Base-by-base conservation (phyloP, 2,888 invertebrate genomes). In the Pseudococcus longispinus region DNA sequence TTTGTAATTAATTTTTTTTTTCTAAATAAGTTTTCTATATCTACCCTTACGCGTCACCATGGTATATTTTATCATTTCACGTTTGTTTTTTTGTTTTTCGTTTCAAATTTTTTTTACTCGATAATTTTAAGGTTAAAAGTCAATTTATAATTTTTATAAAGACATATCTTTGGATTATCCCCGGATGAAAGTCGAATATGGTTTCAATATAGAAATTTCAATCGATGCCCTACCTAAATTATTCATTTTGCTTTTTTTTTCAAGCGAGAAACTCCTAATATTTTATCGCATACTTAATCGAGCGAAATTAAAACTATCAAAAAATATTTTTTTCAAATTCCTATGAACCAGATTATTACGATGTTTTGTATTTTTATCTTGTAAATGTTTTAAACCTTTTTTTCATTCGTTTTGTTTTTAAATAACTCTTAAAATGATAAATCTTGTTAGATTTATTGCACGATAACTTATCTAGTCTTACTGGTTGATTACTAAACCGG, bases 51-150 rank as follows among this genome's bases (percentile, higher is more conserved):
- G 26, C 42, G 42, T 80, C 77, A 42, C 23, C 77, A 42, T 13
- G 77, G 42, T 80, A 29, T 42, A 80, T 80, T 80, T 80, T 20
- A 42, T 80, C 23, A 20, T 80, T 70, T 70, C 65, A 74, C 74
- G 51, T 51, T 51, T 51, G 51, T 51, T 51, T 51, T 46, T 60
- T 20, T 60, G 60, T 60, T 80, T 20, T 20, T 80, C 9, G 42
- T 80, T 80, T 80, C 42, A 26, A n/a, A 9, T 80, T 42, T 37
- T 80, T 37, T 77, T 77, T 77, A 37, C 6, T 20, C 1, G 5
- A 20, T 80, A 80, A 42, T 80, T 29, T 42, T 80, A 80, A 80
- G 32, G 13, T 37, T 13, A 8, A 80, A 37, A 80, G 77, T 80
- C 77, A 80, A 80, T 80, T 80, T 80, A 20, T 80, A 20, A 42